These are phyloP conservation scores for Mesorhabditis spiculigera DNA, from an alignment of 2,888 invertebrate species.

Conservation along the genomic window DNA sequence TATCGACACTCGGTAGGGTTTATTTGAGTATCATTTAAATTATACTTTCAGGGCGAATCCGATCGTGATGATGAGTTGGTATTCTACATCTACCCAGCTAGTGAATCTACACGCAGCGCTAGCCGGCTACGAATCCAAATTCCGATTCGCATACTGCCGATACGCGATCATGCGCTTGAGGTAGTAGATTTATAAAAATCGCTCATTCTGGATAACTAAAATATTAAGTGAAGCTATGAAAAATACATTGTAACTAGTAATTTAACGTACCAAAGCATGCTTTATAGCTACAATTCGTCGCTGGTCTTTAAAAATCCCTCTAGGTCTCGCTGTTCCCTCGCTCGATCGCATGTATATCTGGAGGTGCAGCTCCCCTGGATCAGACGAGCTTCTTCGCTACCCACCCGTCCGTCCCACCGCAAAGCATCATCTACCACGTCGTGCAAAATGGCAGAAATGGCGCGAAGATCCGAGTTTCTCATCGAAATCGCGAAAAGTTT, in stretches of 20 bases:
- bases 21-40: not conserved
- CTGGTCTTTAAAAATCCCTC: slow-evolving; percentile 5
- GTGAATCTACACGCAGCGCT: slow-evolving; percentile 34
- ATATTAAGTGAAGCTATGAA: no score
- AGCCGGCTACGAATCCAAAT: slow-evolving; percentile 35
- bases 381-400: slow-evolving; percentile 34
- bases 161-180: slow-evolving; percentile 31
- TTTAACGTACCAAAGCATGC: no score
- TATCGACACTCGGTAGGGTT: slow-evolving; percentile 27
- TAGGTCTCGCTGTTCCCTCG: slow-evolving; percentile 33
- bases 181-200: not conserved
- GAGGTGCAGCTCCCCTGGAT: slow-evolving; percentile 34
- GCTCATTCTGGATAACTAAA: no score
- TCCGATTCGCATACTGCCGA: slow-evolving; percentile 26
- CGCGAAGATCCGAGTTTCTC: slow-evolving; percentile 20
- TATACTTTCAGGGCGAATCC: slow-evolving; percentile 24
- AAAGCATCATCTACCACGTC: slow-evolving; percentile 28
- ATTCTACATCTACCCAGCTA: slow-evolving; percentile 42
- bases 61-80: slow-evolving; percentile 38
- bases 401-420: slow-evolving; percentile 41
- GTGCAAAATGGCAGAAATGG: not conserved
- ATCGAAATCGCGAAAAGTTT: slow-evolving; percentile 21
- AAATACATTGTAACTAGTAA: no score
- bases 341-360: slow-evolving; percentile 37
- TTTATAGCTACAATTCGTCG: no score